A percentile compares a stretch with the other conserved stretches of the same genome.
Conservation (phyloP, 2,113 vertebrate genomes). For the Sceloporus tristichus region DNA sequence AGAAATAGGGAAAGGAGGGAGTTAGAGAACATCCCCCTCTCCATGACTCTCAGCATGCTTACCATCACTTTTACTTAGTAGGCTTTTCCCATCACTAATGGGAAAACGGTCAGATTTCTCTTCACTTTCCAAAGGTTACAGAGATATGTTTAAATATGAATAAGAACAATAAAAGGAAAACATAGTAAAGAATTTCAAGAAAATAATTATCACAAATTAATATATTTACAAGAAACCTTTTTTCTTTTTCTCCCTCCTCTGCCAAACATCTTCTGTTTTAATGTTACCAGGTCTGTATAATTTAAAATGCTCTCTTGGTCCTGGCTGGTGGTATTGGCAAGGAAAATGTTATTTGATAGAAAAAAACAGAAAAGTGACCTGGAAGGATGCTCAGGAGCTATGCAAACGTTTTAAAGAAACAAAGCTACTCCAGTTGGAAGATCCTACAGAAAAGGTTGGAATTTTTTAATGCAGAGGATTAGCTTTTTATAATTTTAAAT, state of each 20-base stretch:
- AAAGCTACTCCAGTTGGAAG: conserved; percentile 13
- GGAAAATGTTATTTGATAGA: conserved; percentile 39
- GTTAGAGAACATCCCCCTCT: too few species aligned
- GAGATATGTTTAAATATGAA: too few species aligned
- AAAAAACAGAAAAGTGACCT: conserved; percentile 23
- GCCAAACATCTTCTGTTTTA: conserved; percentile 4
- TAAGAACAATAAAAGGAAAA: too few species aligned
- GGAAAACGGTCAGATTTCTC: too few species aligned
- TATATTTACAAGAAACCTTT: neutral
- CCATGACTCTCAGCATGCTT: too few species aligned
- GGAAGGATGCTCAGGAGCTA: conserved; percentile 10
- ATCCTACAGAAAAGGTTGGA: conserved; percentile 36
- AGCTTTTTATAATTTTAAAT: neutral
- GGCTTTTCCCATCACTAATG: too few species aligned
- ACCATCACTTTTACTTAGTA: too few species aligned
- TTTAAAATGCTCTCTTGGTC: conserved; percentile 43
- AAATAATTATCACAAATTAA: too few species aligned
- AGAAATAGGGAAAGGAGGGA: too few species aligned
- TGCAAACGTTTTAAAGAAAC: conserved; percentile 32
- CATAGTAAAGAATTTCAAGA: too few species aligned
- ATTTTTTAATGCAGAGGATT: neutral
- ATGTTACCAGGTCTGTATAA: conserved; percentile 27
- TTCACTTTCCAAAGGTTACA: too few species aligned
- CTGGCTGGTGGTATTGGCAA: conserved; percentile 45
- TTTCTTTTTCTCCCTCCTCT: neutral